phyloP scores from a whole-genome alignment of 2,888 invertebrate genomes.

The Oxystoma pomonae region DNA sequence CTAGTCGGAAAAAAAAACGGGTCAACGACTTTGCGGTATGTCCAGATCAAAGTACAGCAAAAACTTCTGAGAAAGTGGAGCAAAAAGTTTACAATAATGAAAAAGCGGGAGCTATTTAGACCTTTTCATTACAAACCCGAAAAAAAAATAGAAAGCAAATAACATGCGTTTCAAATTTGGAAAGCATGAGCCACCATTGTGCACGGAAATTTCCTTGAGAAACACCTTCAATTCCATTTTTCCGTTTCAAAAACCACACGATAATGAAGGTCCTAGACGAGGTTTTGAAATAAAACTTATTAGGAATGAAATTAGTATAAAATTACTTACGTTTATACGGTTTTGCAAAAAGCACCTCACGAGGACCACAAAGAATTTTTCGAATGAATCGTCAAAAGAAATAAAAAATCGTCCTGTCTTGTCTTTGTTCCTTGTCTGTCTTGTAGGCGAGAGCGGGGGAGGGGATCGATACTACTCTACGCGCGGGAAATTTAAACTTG shows the following conservation, averaged over 20 bases:
- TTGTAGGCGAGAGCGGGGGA: background rate
- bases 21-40: slow-evolving; percentile 33
- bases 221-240: background rate
- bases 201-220: background rate
- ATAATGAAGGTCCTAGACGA: background rate
- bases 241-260: background rate
- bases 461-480: background rate
- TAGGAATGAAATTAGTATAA: slow-evolving; percentile 30
- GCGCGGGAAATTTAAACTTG: background rate
- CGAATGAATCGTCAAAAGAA: slow-evolving; percentile 21
- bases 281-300: background rate
- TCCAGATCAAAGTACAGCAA: background rate
- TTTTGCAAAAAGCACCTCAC: slow-evolving; percentile 48
- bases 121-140: slow-evolving; percentile 7
- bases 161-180: background rate
- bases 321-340: slow-evolving; percentile 47
- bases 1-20: slow-evolving; percentile 30
- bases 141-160: slow-evolving; percentile 10
- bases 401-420: slow-evolving; percentile 17
- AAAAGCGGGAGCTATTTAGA: background rate
- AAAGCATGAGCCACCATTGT: slow-evolving; percentile 21
- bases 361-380: slow-evolving; percentile 39
- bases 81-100: background rate
- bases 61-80: background rate
- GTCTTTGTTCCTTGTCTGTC: slow-evolving; percentile 15